These are phyloP conservation scores for Melanotus villosus DNA, from an alignment of 2,888 invertebrate species.

Conservation along the genomic window DNA sequence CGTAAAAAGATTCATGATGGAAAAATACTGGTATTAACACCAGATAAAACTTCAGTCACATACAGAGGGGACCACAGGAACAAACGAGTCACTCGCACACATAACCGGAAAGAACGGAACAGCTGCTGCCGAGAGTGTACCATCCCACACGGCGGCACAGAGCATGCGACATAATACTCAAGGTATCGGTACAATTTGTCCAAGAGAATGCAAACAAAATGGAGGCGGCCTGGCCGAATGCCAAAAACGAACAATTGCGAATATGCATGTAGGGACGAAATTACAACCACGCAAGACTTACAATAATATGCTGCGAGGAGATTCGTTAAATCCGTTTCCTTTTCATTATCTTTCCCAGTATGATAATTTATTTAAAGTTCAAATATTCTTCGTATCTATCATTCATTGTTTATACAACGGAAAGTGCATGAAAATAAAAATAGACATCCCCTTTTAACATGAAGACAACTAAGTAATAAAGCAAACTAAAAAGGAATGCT, in stretches of 20 bases:
- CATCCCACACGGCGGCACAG: conserved; percentile 45
- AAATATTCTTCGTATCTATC: no score
- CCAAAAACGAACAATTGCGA: conserved; percentile 25
- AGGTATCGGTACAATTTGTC: conserved; percentile 46
- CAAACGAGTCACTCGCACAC: conserved; percentile 34
- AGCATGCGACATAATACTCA: conserved; percentile 48
- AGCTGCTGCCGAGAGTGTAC: conserved; percentile 47
- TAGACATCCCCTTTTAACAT: no score
- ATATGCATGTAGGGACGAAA: conserved; percentile 25
- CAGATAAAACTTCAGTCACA: conserved; percentile 34
- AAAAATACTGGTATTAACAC: conserved; percentile 35
- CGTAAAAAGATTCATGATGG: conserved; percentile 10
- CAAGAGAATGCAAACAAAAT: conserved; percentile 49
- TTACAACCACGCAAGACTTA: no score
- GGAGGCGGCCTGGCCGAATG: conserved; percentile 44
- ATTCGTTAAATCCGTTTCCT: no score
- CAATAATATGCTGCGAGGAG: no score
- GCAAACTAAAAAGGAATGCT: no score
- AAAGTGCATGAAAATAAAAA: no score
- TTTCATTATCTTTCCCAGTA: no score
- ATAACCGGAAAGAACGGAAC: conserved; percentile 47
- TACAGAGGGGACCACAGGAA: conserved; percentile 38
- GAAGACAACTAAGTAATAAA: no score
- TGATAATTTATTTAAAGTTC: no score
- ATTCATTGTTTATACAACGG: no score